Percentiles rank a stretch among this genome's conserved stretches.
Conservation (phyloP, 1,140 invertebrate species). For the Cecropterus lyciades region DNA sequence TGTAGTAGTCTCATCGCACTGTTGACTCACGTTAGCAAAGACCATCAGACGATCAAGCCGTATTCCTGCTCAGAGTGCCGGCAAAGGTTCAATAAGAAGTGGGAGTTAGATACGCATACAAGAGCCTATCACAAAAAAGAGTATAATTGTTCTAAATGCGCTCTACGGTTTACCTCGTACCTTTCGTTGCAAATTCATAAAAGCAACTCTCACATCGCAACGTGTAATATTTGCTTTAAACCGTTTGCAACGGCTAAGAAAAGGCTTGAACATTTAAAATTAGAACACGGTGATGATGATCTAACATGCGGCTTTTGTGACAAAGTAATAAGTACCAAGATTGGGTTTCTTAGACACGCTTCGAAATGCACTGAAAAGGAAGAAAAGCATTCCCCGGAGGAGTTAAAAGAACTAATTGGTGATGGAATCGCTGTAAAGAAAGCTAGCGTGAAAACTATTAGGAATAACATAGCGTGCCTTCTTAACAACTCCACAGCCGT, state of each 20-base stretch:
- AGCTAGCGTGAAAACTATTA: constrained; percentile 47
- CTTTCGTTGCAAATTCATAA: constrained; percentile 44
- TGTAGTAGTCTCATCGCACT: constrained; percentile 49
- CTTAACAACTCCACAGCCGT: constrained; percentile 68
- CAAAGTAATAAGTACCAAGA: constrained; percentile 51
- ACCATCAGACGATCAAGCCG: constrained; percentile 43
- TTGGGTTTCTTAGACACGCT: constrained; percentile 51
- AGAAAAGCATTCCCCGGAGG: constrained; percentile 9
- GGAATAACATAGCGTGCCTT: constrained; percentile 59
- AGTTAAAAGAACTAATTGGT: constrained; percentile 13
- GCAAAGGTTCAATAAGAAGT: constrained; percentile 53
- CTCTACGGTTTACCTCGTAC: constrained; percentile 36
- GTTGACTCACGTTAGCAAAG: constrained; percentile 51
- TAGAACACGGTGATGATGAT: constrained; percentile 44
- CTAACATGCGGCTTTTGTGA: constrained; percentile 52
- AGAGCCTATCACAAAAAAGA: constrained; percentile 44
- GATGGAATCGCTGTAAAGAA: constrained; percentile 39
- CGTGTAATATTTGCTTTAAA: constrained; percentile 54
- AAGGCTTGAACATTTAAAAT: constrained; percentile 51
- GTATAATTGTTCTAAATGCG: constrained; percentile 48
- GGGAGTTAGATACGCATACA: constrained; percentile 48
- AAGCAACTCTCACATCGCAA: constrained; percentile 42
- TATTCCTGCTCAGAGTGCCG: constrained; percentile 47
- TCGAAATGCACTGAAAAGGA: constrained; percentile 44
- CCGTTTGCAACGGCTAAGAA: constrained; percentile 46